Evolutionary conservation across 1,140 invertebrate genomes (phyloP), one percentile per base, ranked within the genome.

Genomic region (Frieseomelitta varia): DNA sequence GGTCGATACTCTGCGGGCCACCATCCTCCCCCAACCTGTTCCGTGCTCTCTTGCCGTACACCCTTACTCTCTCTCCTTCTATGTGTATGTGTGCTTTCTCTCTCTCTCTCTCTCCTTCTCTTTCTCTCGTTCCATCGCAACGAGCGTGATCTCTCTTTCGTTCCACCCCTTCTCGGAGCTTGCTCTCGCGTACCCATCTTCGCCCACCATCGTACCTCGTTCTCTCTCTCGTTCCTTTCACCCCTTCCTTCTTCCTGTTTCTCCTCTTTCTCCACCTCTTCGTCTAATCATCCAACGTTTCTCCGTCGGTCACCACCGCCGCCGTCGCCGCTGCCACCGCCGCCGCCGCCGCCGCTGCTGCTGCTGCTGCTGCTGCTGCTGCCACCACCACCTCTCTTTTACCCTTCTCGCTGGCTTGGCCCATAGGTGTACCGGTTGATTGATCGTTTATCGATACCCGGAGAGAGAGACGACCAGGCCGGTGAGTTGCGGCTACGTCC

Each of bases 1-100:
- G 94, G 93, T 95, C 94, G 94, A 95, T 95, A 95, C 93, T 94
- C 92, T 92, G 92, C 93, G 92, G 93, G 90, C 92, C 88, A 88
- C 87, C 92, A 91, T 89, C 91, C 88, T 87, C 84, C 78, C 87
- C 86, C 86, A 74, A 72, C 68, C 53, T 76, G 73, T 58, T 83
- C 79, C 87, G 87, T 79, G 61, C 80, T 75, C 87, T 85, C 79
- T 80, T 77, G 55, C 87, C 58, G 75, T 79, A 76, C 61, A 74
- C 77, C 65, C 61, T 80, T 63, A 27, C 56, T 87, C 39, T 39
- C 39, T 39, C 39, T 39, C 39, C 39, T 39, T 39, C 39, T 39
- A 4, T 39, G 39, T 39, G 39, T 39, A 4, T 39, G 39, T 39
- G 4, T 39, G 39, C 2, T 39, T 4, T 39, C 39, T 39, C 21